A percentile compares a stretch with the other conserved stretches of the same genome.
These are phyloP conservation scores for Jacana jacana DNA, from an alignment of 2,113 vertebrate genomes.

Conservation along the genomic window DNA sequence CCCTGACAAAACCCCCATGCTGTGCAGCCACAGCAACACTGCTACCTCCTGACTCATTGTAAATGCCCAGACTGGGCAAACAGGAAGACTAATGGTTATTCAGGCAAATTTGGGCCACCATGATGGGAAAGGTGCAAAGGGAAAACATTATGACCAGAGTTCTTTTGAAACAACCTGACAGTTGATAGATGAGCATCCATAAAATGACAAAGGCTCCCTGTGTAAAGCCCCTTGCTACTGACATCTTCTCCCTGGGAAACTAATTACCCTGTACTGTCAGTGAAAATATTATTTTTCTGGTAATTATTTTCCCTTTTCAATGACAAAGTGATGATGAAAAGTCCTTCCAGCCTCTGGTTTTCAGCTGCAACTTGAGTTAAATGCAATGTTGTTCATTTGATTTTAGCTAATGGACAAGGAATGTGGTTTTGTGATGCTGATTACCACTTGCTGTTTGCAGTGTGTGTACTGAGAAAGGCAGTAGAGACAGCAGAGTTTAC, in stretches of 20 bases:
- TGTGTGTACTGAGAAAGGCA: neutral
- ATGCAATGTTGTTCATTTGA: neutral
- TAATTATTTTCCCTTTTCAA: constrained; percentile 71
- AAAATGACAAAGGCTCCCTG: constrained; percentile 82
- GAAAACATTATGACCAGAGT: constrained; percentile 76
- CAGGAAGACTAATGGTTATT: constrained; percentile 74
- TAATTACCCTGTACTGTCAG: constrained; percentile 74
- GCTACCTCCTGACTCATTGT: constrained; percentile 72
- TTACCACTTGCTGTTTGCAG: neutral
- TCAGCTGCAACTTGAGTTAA: neutral
- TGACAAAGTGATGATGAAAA: constrained; percentile 35
- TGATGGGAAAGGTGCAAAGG: constrained; percentile 80
- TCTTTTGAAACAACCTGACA: constrained; percentile 85
- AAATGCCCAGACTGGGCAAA: constrained; percentile 77
- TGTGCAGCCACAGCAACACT: constrained; percentile 66
- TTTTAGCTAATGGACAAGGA: neutral
- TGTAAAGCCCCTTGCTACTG: constrained; percentile 70
- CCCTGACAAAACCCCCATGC: neutral
- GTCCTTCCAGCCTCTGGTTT: neutral
- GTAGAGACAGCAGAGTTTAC: neutral
- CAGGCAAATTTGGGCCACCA: constrained; percentile 77
- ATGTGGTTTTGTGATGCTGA: neutral
- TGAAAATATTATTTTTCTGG: constrained; percentile 79
- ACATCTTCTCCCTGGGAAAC: constrained; percentile 82
- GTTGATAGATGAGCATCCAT: constrained; percentile 86